These are phyloP conservation scores for Nomada fucata DNA, from an alignment of 2,888 invertebrate genomes.

Conservation along the genomic window DNA sequence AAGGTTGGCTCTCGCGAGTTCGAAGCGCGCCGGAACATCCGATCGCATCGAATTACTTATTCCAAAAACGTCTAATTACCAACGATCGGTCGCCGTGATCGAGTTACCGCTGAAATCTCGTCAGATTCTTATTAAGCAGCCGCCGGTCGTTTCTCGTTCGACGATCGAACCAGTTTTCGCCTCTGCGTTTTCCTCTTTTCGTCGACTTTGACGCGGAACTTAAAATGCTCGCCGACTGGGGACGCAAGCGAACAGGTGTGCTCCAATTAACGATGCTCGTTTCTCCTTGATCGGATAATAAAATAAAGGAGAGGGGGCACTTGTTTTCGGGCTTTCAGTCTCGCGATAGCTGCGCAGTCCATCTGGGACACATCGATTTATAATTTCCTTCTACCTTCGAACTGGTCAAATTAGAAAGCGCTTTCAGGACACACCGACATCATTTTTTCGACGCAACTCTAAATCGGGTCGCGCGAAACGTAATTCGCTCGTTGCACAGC, in stretches of 20 bases:
- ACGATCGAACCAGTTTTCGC: constrained; percentile 27
- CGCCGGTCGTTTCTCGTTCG: constrained; percentile 17
- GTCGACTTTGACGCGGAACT: constrained; percentile 23
- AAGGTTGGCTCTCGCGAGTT: background rate
- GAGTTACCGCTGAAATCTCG: constrained; percentile 7
- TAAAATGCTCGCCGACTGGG: constrained; percentile 10
- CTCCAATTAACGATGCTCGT: constrained; percentile 36
- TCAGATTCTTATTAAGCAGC: constrained; percentile 18
- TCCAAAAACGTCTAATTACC: constrained; percentile 37
- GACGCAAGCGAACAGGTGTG: constrained; percentile 34
- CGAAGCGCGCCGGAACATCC: constrained; percentile 3
- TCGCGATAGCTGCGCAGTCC: constrained; percentile 29
- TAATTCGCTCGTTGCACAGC: too few species aligned
- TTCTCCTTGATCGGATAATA: background rate
- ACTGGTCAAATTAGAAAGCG: background rate
- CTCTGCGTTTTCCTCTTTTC: background rate
- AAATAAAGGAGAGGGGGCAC: background rate
- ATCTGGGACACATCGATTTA: constrained; percentile 13
- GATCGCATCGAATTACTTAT: constrained; percentile 8
- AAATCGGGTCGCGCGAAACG: too few species aligned
- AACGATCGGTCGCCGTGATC: constrained; percentile 8
- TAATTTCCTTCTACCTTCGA: constrained; percentile 20
- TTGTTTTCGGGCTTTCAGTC: constrained; percentile 5
- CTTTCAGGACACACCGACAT: too few species aligned
- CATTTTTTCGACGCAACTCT: too few species aligned